Conservation (phyloP, 1,140 invertebrate species). For the Bombus confusus region DNA sequence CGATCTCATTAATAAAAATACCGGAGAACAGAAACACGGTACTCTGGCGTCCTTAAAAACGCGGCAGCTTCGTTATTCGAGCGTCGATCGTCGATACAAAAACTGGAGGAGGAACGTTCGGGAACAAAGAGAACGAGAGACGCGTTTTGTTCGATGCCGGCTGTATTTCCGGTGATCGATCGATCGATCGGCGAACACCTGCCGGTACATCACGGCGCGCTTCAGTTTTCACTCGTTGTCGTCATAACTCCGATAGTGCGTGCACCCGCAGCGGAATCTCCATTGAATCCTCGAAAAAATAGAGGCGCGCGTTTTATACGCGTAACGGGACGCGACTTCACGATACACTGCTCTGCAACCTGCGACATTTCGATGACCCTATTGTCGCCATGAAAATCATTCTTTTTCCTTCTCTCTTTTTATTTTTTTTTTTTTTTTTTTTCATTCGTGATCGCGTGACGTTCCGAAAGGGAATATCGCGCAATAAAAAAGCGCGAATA, state of each 20-base stretch:
- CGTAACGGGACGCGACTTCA: constrained; percentile 14
- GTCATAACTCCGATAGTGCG: constrained; percentile 38
- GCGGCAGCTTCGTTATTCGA: not conserved
- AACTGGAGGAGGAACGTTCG: not conserved
- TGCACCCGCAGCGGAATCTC: constrained; percentile 1
- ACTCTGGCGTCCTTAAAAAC: not conserved
- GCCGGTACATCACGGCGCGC: constrained; percentile 5
- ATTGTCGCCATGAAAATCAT: constrained; percentile 4
- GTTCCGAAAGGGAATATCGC: no score
- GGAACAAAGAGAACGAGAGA: not conserved
- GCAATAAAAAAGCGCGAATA: not conserved
- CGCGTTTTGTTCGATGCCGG: not conserved
- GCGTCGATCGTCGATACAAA: not conserved
- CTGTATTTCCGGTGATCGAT: constrained; percentile 31
- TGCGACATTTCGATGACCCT: constrained; percentile 9
- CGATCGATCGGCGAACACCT: constrained; percentile 33
- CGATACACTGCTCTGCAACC: not conserved
- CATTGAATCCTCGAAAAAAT: constrained; percentile 27
- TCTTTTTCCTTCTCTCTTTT: not conserved
- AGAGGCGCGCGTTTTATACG: constrained; percentile 6
- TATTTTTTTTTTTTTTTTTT: no score
- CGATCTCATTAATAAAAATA: constrained; percentile 6
- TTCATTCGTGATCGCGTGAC: not conserved
- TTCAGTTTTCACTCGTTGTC: constrained; percentile 24
- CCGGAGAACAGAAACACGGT: not conserved